Conservation (phyloP, 2,797 vertebrate genomes). For the Adelosebastes latens region DNA sequence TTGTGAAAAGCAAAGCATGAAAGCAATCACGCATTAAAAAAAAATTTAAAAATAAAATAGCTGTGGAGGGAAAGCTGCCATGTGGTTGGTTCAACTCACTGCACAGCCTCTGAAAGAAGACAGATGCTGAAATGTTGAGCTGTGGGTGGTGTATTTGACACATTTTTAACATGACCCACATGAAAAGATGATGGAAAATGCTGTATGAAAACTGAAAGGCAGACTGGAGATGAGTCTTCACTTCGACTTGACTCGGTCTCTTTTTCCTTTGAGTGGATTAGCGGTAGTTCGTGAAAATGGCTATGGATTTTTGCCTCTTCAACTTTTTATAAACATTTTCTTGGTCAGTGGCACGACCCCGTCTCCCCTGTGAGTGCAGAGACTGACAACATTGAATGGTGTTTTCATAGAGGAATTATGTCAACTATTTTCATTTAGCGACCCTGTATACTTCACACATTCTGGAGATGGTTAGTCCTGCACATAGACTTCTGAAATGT, state of each 20-base stretch:
- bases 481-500: not conserved
- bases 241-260: not conserved
- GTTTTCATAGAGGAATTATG: not conserved
- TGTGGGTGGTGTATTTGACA: not conserved
- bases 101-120: slow-evolving; percentile 1
- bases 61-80: slow-evolving; percentile 14
- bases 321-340: slow-evolving; percentile 1
- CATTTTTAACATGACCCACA: not conserved
- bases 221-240: not conserved
- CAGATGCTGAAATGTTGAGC: slow-evolving; percentile 14
- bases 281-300: not conserved
- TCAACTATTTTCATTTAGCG: not conserved
- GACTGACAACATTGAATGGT: not conserved
- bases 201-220: not conserved
- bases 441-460: not conserved
- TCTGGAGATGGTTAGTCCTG: not conserved
- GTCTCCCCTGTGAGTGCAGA: not conserved
- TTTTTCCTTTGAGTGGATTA: not conserved
- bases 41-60: not conserved
- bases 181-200: not conserved
- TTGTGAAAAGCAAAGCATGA: not conserved
- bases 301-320: not conserved
- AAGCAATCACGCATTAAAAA: too few relatives aligned
- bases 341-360: not conserved
- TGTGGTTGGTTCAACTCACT: slow-evolving; percentile 21